Conservation (phyloP, 2,797 vertebrate species). For the Galagoides demidoff region DNA sequence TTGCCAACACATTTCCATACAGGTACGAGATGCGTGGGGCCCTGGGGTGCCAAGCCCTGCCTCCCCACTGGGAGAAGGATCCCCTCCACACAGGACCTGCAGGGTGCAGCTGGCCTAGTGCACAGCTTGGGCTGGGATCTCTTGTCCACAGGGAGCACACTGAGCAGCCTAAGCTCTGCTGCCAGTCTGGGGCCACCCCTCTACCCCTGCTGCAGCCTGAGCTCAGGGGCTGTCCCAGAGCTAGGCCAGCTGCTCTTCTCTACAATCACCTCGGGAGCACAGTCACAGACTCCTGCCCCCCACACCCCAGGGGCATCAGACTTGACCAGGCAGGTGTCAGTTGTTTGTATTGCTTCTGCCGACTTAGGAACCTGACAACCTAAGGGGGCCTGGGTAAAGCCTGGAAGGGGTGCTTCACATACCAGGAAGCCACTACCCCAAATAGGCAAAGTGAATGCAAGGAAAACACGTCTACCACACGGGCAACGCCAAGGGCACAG, state of each 20-base stretch:
- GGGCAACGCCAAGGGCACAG: not conserved
- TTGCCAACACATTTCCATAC: slow-evolving; percentile 60
- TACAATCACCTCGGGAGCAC: not conserved
- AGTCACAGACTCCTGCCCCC: not conserved
- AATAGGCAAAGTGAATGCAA: not conserved
- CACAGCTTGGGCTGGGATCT: not conserved
- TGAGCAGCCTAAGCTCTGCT: not conserved
- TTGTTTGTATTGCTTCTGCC: not conserved
- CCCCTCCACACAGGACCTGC: too few species aligned
- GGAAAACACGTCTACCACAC: not conserved
- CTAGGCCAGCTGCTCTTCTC: accelerated
- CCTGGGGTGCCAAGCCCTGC: not conserved
- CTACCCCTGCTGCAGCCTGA: not conserved
- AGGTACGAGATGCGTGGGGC: slow-evolving; percentile 14
- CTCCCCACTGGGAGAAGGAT: not conserved
- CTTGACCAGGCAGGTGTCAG: not conserved
- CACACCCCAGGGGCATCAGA: not conserved
- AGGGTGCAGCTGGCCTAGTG: too few species aligned
- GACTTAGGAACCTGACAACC: not conserved
- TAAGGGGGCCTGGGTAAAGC: not conserved
- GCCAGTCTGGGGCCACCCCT: not conserved
- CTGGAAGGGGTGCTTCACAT: not conserved
- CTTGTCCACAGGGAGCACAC: too few species aligned
- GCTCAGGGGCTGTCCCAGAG: not conserved
- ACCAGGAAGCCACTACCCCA: not conserved